These are phyloP conservation scores for Sesia bembeciformis DNA, from an alignment of 2,888 invertebrate species.

Conservation along the genomic window DNA sequence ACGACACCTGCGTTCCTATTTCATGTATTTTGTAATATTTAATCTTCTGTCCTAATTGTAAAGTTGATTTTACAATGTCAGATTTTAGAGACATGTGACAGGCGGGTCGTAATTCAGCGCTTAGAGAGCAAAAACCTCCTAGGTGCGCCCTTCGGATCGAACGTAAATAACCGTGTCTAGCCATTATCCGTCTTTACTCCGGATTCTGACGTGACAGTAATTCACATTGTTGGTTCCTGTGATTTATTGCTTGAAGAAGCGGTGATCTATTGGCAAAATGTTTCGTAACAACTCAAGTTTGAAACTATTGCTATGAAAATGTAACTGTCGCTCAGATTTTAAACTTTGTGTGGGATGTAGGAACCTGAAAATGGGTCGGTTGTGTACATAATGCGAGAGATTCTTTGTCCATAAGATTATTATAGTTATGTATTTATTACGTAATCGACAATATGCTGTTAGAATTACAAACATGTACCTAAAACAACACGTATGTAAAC, in stretches of 20 bases:
- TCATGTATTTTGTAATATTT: slow-evolving; percentile 1
- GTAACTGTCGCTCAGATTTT: neutral
- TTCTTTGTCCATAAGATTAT: too few relatives aligned
- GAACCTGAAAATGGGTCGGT: too few relatives aligned
- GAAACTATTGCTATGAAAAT: neutral
- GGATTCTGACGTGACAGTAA: slow-evolving; percentile 41
- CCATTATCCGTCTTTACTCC: slow-evolving; percentile 49
- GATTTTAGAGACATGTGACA: neutral
- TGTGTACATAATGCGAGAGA: too few relatives aligned
- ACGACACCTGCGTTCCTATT: slow-evolving; percentile 27
- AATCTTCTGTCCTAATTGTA: neutral
- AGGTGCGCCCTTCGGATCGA: slow-evolving; percentile 28
- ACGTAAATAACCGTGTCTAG: slow-evolving; percentile 39
- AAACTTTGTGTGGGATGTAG: neutral
- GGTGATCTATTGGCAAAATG: slow-evolving; percentile 6
- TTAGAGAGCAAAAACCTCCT: slow-evolving; percentile 49
- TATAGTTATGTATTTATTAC: too few relatives aligned
- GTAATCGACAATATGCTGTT: too few relatives aligned
- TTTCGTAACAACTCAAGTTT: slow-evolving; percentile 1
- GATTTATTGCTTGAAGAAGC: slow-evolving; percentile 23
- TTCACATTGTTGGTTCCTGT: slow-evolving; percentile 38
- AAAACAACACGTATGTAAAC: too few relatives aligned
- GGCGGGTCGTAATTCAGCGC: slow-evolving; percentile 39
- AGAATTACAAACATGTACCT: too few relatives aligned
- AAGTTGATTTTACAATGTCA: neutral